Base-by-base conservation (phyloP, 2,113 vertebrate genomes). In the Eubucco bourcierii region DNA sequence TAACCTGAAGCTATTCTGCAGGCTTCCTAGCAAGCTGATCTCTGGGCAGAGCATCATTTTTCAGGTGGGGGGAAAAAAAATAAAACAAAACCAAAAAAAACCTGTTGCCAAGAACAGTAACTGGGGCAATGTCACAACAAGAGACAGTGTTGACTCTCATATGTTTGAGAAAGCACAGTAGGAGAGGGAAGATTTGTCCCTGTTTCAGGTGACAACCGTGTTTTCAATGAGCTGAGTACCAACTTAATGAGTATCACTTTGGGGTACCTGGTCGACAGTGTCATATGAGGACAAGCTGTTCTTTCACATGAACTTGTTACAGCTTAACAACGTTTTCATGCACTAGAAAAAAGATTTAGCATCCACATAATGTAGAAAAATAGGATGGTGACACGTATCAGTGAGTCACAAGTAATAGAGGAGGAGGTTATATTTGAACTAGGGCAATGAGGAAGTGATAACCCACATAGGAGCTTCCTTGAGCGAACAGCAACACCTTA, bases 371-470 rank as follows among this genome's bases (percentile, higher is more conserved):
- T 29, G 2, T 50, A 59, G 87, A 94, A 91, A 94, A 92, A 74
- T 72, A 64, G 61, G 63, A 67, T 25, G 27, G 47, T 74, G 61
- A 78, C 76, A 88, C 67, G 46, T 9, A 50, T 86, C 67, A 80
- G 13, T 84, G 94, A 95, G 75, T 94, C 90, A 94, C 28, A 90
- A 85, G 37, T 73, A 93, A 87, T 9, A 77, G 27, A 3, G 5
- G 39, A 70, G 52, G 84, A 91, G 50, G 34, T 80, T 84, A 77
- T 85, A 86, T 56, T 66, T 88, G 33, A 87, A 90, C 37, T 89
- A 83, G 75, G 60, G 21, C 65, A 92, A 65, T 79, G 28, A 80
- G 79, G 76, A 93, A 94, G 55, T 73, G 15, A 37, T 89, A 90
- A 53, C 66, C 52, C 63, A 90, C 13, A 82, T 1, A 59, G 44